Percentiles rank a stretch among this genome's conserved stretches.
Conservation (phyloP, 2,113 vertebrate genomes). For the Hippocampus abdominalis region DNA sequence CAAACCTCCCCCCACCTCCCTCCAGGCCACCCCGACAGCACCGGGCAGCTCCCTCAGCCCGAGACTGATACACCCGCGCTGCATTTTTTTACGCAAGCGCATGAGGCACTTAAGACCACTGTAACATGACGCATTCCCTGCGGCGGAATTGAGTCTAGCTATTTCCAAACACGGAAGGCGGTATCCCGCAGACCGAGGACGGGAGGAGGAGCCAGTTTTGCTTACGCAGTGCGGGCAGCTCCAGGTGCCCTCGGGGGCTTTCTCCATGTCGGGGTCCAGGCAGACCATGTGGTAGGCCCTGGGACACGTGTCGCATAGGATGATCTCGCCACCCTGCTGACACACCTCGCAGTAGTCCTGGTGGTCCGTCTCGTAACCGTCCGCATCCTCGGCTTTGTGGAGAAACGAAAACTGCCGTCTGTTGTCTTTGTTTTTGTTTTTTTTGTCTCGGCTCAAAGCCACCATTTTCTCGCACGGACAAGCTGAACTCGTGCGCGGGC, state of each 20-base stretch:
- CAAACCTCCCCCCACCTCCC: too few relatives aligned
- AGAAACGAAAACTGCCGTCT: not conserved
- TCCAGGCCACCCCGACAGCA: too few relatives aligned
- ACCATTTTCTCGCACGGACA: not conserved
- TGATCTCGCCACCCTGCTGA: constrained; percentile 98
- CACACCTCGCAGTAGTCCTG: constrained; percentile 99
- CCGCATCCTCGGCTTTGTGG: constrained; percentile 82
- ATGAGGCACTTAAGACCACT: too few relatives aligned
- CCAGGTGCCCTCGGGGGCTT: constrained; percentile 97
- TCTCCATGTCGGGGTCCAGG: constrained; percentile 98
- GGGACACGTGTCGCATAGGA: constrained; percentile 96
- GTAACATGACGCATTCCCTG: too few relatives aligned
- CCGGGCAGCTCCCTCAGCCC: too few relatives aligned
- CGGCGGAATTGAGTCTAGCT: too few relatives aligned
- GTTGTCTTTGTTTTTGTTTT: too few relatives aligned
- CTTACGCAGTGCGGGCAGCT: constrained; percentile 98
- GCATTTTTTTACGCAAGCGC: too few relatives aligned
- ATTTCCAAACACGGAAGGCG: too few relatives aligned
- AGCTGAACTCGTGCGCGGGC: not conserved
- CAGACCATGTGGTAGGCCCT: constrained; percentile 99
- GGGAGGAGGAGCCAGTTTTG: too few relatives aligned
- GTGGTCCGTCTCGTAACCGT: constrained; percentile 98
- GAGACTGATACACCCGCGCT: too few relatives aligned
- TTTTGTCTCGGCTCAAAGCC: too few relatives aligned
- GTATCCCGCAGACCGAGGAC: not conserved